Evolutionary conservation across 2,113 vertebrate genomes (phyloP), one percentile per base, ranked within the genome.

Genomic region (Harpagus bidentatus): DNA sequence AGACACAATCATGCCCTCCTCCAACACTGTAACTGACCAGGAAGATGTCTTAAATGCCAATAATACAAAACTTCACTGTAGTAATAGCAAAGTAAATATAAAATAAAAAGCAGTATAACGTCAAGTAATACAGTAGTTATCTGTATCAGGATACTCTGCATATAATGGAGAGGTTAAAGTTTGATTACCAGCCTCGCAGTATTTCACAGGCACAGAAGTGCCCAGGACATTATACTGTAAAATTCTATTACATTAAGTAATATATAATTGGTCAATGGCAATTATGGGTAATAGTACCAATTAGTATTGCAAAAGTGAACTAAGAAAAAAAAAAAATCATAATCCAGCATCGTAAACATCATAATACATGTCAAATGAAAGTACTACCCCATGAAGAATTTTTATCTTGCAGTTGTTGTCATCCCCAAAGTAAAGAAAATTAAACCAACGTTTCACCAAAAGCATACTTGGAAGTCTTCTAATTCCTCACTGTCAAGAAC

Each of bases 1-100:
- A 59, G 17, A 59, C 5, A 10, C 1, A 2, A 2, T 48, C 36
- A 38, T 12, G 1, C 13, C 4, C 43, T 29, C 9, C 31, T 8
- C 10, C 12, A 65, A 5, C 5, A 12, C 3, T 52, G 19, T 10
- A 56, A 76, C 13, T 26, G 28, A 53, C 7, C 10, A 71, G 21
- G 40, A 59, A 1, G 3, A 61, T 42, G 7, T 38, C 29, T 78
- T 26, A 55, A 82, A 42, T 21, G 48, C 6, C 13, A 80, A 17
- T 29, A 62, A 43, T 13, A 83, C 12, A 62, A 62, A 80, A 52
- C n/a, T 28, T 53, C 13, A 43, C 20, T 58, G 58, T 3, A 53
- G 8, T 22, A 59, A 36, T 34, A 56, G n/a, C 2, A 53, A 62
- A 86, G 29, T 45, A 70, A 74, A 86, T n/a, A 56, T 16, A 58